Base-by-base conservation (phyloP, 2,113 vertebrate species). In the Cathartes aura region DNA sequence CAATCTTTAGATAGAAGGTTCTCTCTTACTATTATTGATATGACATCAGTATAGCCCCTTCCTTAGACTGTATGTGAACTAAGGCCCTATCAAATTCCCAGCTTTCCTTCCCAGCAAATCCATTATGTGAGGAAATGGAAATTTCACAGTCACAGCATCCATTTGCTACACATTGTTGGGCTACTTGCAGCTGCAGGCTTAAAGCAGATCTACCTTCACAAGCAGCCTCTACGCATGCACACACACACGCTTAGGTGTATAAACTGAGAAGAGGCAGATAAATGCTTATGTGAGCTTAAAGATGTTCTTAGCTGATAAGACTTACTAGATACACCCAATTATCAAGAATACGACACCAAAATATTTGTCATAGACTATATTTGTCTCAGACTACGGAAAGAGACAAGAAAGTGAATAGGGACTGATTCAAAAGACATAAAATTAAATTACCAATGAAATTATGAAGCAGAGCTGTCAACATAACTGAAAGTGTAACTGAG, bases 101-200 rank as follows among this genome's bases (percentile, higher is more conserved):
- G 63, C 20, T 89, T 86, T 91, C 72, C 76, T 92, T 79, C 73
- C 59, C 60, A 91, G 27, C 12, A 96, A 93, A 94, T 62, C 62
- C 40, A 42, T 87, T 72, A 75, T 79, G 40, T 1, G 11, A 91
- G 58, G 53, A 93, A 96, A 95, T 42, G 34, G 76, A 94, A 75
- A 94, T 94, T 96, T 97, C 93, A 93, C 76, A 94, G 70, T 75
- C 76, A 73, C 50, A 85, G 32, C 40, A 91, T 43, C 75, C 11
- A 72, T 82, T 68, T 95, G 43, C 64, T 66, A 38, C 24, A 74
- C 36, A 58, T 17, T 55, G 70, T 75, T 56, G 66, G 42, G 22
- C 48, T 80, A 82, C 70, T 82, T 92, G 78, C 83, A 94, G 68
- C 45, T 92, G 72, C 53, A 90, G 55, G 38, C 11, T 87, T 89